Base-by-base conservation (phyloP, 1,140 invertebrate genomes). In the Dendrolimus kikuchii region DNA sequence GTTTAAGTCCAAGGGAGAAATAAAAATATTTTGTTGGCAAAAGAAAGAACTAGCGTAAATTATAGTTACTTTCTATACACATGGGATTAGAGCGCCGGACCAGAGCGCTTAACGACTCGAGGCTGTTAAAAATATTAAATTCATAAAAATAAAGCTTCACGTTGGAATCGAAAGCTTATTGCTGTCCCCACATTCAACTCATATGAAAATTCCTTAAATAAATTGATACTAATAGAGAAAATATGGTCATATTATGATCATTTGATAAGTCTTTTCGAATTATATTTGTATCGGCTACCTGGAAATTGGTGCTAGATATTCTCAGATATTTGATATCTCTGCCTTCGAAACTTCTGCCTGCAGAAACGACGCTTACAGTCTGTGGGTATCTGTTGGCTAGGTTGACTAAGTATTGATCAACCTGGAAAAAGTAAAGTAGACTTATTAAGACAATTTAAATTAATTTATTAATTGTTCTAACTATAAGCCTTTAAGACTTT, bases 311-410 rank as follows among this genome's bases (percentile, higher is more conserved):
- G 39, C 57, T 64, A 36, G 67, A 60, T n/a, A 74, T 67, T 42
- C 74, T 40, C 6, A 88, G 78, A 46, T 75, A 59, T 6, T 71
- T 71, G n/a, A 90, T 62, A 0, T 75, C 71, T 6, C 88, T 76
- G 7, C 81, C 74, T 66, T 90, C 81, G 55, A 83, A 90, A 4
- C 87, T 87, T 51, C 84, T 77, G 4, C 78, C 88, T 6, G 85
- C 70, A 4, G 65, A 71, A 6, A 82, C 78, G 0, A 90, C 62
- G 5, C 58, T 83, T 0, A 86, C 88, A 4, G 73, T 66, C 4
- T 79, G 53, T 5, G 88, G 83, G 51, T 87, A 85, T 36, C 74
- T 60, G 4, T 56, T 46, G 0, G 87, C 88, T 49, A 90, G 61
- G 8, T 83, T 78, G 5, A 88, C 74, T 5, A 91, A 64, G 52